Base-by-base conservation (phyloP, 1,140 invertebrate species). In the Uloborus diversus region DNA sequence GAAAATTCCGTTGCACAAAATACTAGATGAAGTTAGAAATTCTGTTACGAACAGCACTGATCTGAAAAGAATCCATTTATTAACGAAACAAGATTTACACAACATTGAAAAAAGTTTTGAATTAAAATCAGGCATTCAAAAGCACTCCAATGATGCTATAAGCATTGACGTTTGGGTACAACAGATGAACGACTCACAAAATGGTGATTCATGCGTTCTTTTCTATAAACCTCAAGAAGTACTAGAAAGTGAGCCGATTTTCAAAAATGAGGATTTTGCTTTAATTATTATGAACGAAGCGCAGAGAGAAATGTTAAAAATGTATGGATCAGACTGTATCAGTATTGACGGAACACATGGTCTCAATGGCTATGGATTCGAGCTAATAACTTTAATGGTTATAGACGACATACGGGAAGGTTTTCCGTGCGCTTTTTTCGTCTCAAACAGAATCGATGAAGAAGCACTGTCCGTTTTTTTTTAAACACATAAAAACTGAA, bases 51-150 rank as follows among this genome's bases (percentile, higher is more conserved):
- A 57, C 35, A 47, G 9, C n/a, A n/a, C 28, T 5, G 23, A 1
- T 30, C 5, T 70, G 7, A 30, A 70, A 33, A n/a, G 66, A 9
- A 20, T 57, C 14, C 66, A 70, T 33, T 32, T 56, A 2, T 25
- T 70, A 13, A 70, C 66, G 25, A 35, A 11, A 20, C 30, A 70
- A 70, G 66, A 70, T 17, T 17, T 71, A n/a, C 20, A 59, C 11
- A 71, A 71, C n/a, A 73, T 73, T 61, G 69, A 73, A 28, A 28
- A n/a, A 9, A 32, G 9, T 9, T 73, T 37, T 14, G 61, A 61
- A 27, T 9, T 27, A 20, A 4, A 28, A 11, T 47, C 42, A 47
- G n/a, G 42, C n/a, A n/a, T n/a, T 47, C 9, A 11, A n/a, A 47
- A n/a, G 42, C 56, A 61, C 25, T 1, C 14, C n/a, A 61, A 49